Conservation (phyloP, 2,113 vertebrate species). For the Prinia subflava region DNA sequence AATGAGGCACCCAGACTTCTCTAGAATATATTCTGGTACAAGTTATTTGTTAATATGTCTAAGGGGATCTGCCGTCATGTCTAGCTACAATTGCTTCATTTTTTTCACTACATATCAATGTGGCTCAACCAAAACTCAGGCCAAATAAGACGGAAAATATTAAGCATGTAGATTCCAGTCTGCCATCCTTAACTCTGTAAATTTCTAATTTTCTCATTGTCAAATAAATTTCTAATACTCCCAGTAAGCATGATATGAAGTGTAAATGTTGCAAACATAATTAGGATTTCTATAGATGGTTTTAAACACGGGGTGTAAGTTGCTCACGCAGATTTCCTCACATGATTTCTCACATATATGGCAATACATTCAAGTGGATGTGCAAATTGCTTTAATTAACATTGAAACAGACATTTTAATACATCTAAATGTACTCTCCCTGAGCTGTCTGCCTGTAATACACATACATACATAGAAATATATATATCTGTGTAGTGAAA, state of each 20-base stretch:
- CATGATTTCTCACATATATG: not conserved
- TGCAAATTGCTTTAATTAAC: not conserved
- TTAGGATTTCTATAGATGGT: not conserved
- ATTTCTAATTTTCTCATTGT: not conserved
- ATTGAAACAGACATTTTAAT: not conserved
- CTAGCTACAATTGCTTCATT: not conserved
- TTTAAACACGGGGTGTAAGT: not conserved
- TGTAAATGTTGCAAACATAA: not conserved
- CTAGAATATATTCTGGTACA: not conserved
- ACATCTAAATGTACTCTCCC: not conserved
- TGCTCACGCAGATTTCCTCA: not conserved
- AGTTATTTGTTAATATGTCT: not conserved
- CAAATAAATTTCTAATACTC: not conserved
- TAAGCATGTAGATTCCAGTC: not conserved
- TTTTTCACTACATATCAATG: fast-evolving
- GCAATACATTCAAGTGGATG: not conserved
- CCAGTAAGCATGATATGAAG: not conserved
- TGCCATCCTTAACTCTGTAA: not conserved
- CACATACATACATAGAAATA: not conserved
- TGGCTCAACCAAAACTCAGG: not conserved
- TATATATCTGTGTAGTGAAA: not conserved
- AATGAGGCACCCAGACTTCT: not conserved
- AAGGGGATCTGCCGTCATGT: not conserved
- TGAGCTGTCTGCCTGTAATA: not conserved
- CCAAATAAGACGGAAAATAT: not conserved